These are phyloP conservation scores for Laticauda colubrina DNA, from an alignment of 2,113 vertebrate genomes.

Conservation along the genomic window DNA sequence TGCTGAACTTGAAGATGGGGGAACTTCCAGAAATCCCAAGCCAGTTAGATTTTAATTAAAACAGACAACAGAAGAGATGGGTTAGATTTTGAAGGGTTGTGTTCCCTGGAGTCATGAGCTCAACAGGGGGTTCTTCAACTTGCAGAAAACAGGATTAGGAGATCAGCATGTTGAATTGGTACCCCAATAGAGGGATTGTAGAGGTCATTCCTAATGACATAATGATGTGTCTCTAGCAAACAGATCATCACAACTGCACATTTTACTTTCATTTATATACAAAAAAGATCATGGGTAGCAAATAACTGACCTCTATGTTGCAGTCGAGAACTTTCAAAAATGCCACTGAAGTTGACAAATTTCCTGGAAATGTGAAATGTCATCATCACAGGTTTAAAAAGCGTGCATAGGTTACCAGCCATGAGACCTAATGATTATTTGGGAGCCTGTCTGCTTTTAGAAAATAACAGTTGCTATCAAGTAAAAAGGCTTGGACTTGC, in stretches of 20 bases:
- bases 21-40: neutral
- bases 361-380: constrained; percentile 37
- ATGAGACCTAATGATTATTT: neutral
- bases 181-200: neutral
- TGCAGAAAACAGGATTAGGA: constrained; percentile 29
- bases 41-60: constrained; percentile 28
- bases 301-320: constrained; percentile 10
- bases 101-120: neutral
- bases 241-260: neutral
- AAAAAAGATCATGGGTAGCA: neutral
- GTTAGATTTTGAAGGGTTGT: neutral
- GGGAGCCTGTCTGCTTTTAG: neutral
- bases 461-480: neutral
- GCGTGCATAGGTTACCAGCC: neutral
- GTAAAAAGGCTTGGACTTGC: too few relatives aligned
- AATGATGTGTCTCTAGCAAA: neutral
- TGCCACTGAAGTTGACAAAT: constrained; percentile 46
- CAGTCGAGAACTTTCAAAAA: constrained; percentile 35
- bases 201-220: constrained; percentile 14
- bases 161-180: constrained; percentile 11
- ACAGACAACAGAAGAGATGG: constrained; percentile 25
- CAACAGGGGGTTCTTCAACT: neutral
- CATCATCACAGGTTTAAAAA: neutral
- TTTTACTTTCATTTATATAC: constrained; percentile 13
- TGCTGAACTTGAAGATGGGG: neutral